Base-by-base conservation (phyloP, 2,797 vertebrate species). In the Notolabrus celidotus region DNA sequence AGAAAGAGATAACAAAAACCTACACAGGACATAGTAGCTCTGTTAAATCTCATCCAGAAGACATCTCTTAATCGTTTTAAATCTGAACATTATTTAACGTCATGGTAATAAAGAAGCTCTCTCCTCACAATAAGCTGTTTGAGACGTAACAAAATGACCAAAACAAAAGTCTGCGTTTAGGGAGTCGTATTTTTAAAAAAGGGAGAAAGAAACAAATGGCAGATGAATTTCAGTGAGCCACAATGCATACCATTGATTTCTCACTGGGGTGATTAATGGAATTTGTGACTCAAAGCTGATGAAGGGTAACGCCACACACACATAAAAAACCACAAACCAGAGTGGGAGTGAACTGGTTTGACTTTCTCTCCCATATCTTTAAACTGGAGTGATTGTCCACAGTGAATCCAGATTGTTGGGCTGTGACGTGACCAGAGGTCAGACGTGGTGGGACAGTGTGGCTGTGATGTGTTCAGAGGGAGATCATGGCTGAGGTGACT, bases 191-290 rank as follows among this genome's bases (percentile, higher is more conserved):
- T 50, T 49, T 50, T 67, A 67, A 46, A 41, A 64, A 61, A 27
- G 16, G 29, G 42, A 51, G 59, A 67, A 55, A 57, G 52, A 79
- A 72, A 22, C 20, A 16, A 69, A 72, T 7, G 5, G 34, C 23
- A 84, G 80, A 88, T 88, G 68, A 88, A 88, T 86, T 74, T 75
- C 77, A 79, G 80, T 76, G 68, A 76, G 82, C 80, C 67, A 73
- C 88, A 84, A 82, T 79, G 67, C 79, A 87, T 82, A 70, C 80
- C 89, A 91, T 89, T 89, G 91, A 92, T 90, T 91, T 81, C 85
- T 87, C 81, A 62, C 84, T 71, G 77, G 39, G 73, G 76, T 87
- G 83, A 93, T 91, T 86, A 86, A 89, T 89, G 84, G 83, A 88
- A 82, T 87, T 86, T 83, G 89, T 65, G 79, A 86, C 60, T 84